phyloP scores from a whole-genome alignment of 1,140 invertebrate genomes.

The Cherax destructor region DNA sequence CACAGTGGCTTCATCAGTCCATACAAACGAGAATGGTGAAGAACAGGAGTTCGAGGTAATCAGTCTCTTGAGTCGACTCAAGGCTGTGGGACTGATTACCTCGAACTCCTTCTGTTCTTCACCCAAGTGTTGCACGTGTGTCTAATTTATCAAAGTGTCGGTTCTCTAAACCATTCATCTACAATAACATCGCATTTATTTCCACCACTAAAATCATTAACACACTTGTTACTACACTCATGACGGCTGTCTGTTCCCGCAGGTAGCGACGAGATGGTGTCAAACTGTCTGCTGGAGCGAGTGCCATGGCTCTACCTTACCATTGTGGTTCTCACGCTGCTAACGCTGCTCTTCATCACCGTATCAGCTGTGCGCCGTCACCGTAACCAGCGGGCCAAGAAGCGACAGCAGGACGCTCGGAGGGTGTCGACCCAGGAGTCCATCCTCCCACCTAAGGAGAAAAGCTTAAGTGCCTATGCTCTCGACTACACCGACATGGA shows the following conservation, averaged over 20 bases:
- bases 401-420: slow-evolving; percentile 58
- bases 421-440: slow-evolving; percentile 71
- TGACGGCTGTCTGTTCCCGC: not conserved
- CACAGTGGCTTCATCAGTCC: too few relatives aligned
- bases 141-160: too few relatives aligned
- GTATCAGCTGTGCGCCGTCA: slow-evolving; percentile 64
- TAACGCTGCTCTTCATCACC: slow-evolving; percentile 64
- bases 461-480: slow-evolving; percentile 72
- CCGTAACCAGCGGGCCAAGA: slow-evolving; percentile 60
- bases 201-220: too few relatives aligned
- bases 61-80: too few relatives aligned
- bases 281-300: slow-evolving; percentile 70
- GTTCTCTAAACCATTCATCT: too few relatives aligned
- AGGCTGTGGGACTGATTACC: too few relatives aligned
- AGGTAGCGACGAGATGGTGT: slow-evolving; percentile 70
- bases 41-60: too few relatives aligned
- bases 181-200: too few relatives aligned
- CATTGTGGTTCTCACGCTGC: slow-evolving; percentile 56
- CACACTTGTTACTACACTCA: not conserved
- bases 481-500: slow-evolving; percentile 72
- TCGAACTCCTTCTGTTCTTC: too few relatives aligned
- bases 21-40: too few relatives aligned
- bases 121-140: too few relatives aligned
- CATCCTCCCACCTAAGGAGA: slow-evolving; percentile 70
- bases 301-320: slow-evolving; percentile 71